Conservation (phyloP, 2,797 vertebrate genomes). For the Pogoniulus pusillus region DNA sequence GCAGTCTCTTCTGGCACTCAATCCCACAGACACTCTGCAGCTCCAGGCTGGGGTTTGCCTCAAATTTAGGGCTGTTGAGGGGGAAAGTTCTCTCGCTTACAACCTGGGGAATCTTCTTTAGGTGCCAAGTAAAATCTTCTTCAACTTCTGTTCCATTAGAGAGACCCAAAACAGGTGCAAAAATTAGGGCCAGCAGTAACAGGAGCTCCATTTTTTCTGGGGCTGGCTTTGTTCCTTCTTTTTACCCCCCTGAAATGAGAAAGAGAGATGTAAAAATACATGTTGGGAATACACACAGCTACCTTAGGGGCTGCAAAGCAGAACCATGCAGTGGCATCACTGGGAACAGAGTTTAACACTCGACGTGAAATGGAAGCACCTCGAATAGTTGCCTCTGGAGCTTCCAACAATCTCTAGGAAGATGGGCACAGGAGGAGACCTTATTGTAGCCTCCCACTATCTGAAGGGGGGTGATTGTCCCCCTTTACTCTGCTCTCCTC, state of each 20-base stretch:
- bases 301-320: neutral
- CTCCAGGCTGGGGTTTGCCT: conserved; percentile 79
- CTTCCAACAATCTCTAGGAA: neutral
- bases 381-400: neutral
- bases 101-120: conserved; percentile 87
- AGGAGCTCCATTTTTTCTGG: conserved; percentile 82
- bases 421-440: neutral
- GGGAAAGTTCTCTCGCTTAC: conserved; percentile 84
- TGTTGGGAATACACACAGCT: neutral
- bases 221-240: neutral
- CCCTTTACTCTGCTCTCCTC: no score
- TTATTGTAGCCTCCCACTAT: no score
- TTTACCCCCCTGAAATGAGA: conserved; percentile 71
- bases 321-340: neutral
- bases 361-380: neutral
- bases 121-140: conserved; percentile 88
- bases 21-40: conserved; percentile 88
- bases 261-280: conserved; percentile 25
- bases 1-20: conserved; percentile 86
- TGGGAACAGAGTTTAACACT: neutral
- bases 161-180: conserved; percentile 74
- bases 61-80: conserved; percentile 85
- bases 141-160: conserved; percentile 71
- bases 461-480: no score
- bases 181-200: conserved; percentile 81